phyloP scores from a whole-genome alignment of 2,797 vertebrate genomes.

The Melanotaenia maccullochi region DNA sequence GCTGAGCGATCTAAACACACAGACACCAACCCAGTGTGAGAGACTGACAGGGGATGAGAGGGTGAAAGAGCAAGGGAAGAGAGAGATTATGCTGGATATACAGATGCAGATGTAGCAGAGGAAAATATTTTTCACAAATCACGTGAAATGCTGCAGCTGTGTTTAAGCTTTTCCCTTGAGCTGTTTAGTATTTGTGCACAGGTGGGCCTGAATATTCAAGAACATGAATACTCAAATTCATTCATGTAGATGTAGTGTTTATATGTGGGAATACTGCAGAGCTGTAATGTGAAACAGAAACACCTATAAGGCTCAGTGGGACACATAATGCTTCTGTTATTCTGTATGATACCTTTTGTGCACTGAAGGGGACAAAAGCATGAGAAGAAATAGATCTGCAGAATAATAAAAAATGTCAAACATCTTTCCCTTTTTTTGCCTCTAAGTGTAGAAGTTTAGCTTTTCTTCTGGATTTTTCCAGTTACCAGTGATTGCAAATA shows the following conservation, averaged over 20 bases:
- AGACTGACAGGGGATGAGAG: conserved; percentile 30
- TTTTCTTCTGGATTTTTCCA: neutral
- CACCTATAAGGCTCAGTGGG: neutral
- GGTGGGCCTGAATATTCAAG: conserved; percentile 19
- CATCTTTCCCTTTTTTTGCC: neutral
- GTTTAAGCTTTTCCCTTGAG: neutral
- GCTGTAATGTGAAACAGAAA: neutral
- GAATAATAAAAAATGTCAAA: neutral
- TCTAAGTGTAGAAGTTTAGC: neutral
- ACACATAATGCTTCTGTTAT: neutral
- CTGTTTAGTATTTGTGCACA: conserved; percentile 22
- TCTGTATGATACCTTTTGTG: neutral
- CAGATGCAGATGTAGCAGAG: neutral
- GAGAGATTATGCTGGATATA: conserved; percentile 2
- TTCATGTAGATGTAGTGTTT: neutral
- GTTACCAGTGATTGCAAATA: neutral
- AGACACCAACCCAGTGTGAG: conserved; percentile 18
- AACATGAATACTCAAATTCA: conserved; percentile 17
- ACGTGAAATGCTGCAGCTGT: conserved; percentile 7
- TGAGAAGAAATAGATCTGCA: neutral
- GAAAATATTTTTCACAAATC: neutral
- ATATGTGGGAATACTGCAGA: neutral
- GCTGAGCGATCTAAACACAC: conserved; percentile 29
- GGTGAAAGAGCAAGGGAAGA: neutral
- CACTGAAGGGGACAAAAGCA: neutral